Evolutionary conservation across 2,888 invertebrate genomes (phyloP).

Genomic region (Nowickia ferox): DNA sequence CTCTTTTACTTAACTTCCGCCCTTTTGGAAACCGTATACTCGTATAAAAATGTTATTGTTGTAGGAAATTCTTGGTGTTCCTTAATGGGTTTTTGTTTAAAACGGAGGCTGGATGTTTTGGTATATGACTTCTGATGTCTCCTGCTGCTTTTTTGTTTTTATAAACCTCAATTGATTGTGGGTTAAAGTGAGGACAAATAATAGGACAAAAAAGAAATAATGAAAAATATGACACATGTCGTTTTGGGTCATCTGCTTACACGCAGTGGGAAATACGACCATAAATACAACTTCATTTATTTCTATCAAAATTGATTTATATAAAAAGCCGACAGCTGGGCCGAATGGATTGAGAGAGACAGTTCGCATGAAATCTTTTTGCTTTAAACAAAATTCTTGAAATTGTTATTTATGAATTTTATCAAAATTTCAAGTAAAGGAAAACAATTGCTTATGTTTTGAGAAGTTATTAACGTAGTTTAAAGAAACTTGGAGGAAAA

Average conservation of each 20-base stretch:
- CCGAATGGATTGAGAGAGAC: too few species aligned
- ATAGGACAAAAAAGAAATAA: background rate
- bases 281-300: slow-evolving; percentile 8
- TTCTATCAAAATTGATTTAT: background rate
- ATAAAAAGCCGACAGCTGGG: background rate
- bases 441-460: too few species aligned
- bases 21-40: background rate
- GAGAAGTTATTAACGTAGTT: too few species aligned
- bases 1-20: too few species aligned
- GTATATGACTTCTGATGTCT: background rate
- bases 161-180: slow-evolving; percentile 13
- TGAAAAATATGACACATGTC: slow-evolving; percentile 27
- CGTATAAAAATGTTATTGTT: background rate
- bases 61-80: background rate
- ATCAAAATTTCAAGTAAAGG: too few species aligned
- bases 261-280: background rate
- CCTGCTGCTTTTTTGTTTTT: background rate
- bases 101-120: background rate
- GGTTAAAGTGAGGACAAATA: slow-evolving; percentile 23
- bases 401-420: too few species aligned
- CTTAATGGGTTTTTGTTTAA: slow-evolving; percentile 25
- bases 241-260: slow-evolving; percentile 14
- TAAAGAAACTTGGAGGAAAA: too few species aligned
- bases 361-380: background rate
- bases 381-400: too few species aligned